Conservation (phyloP, 2,888 invertebrate genomes). For the Escarpia spicata region DNA sequence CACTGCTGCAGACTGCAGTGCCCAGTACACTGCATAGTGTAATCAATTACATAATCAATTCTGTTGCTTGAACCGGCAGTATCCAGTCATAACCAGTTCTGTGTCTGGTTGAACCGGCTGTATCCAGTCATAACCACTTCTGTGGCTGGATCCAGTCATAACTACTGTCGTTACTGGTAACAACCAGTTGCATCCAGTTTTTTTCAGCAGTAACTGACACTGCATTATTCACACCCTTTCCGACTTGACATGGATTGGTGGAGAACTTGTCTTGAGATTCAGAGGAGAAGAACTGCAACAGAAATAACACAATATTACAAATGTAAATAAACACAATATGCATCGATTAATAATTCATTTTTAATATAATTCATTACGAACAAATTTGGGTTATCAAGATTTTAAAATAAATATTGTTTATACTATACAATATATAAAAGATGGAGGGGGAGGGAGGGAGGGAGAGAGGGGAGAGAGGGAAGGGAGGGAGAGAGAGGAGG, state of each 20-base stretch:
- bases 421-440: no score
- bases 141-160: not conserved
- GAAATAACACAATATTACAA: not conserved
- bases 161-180: no score
- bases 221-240: not conserved
- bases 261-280: constrained; percentile 12
- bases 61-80: not conserved
- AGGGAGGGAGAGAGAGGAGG: no score
- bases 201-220: not conserved
- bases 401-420: no score
- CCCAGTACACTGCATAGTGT: not conserved
- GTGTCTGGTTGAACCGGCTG: not conserved
- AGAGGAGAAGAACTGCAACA: not conserved
- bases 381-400: no score
- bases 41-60: not conserved
- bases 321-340: not conserved
- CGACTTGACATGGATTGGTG: not conserved
- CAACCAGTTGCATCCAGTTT: not conserved
- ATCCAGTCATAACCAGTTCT: not conserved
- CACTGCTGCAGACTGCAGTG: not conserved
- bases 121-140: not conserved
- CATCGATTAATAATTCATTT: not conserved
- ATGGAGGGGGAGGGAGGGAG: no score
- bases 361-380: not conserved
- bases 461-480: no score